Evolutionary conservation across 2,113 vertebrate genomes (phyloP).

Genomic region (Azemiops feae): DNA sequence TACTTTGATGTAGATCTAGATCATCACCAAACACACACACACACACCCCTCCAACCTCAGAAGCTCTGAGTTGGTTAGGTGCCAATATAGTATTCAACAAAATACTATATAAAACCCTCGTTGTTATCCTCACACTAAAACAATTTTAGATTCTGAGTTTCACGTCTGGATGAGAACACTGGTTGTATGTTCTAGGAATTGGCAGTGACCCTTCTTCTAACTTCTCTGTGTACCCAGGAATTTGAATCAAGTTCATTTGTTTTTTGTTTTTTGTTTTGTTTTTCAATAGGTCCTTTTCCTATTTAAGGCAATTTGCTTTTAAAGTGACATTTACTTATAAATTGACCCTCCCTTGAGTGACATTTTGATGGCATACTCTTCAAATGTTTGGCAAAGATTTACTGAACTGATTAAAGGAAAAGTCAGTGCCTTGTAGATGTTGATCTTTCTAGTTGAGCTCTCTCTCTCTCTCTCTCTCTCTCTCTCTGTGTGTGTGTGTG

Average conservation of each 20-base stretch:
- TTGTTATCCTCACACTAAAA: neutral
- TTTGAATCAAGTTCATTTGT: slow-evolving; percentile 19
- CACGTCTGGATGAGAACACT: neutral
- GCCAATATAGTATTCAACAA: neutral
- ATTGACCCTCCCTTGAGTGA: slow-evolving; percentile 67
- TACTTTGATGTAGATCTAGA: neutral
- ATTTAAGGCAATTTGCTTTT: slow-evolving; percentile 65
- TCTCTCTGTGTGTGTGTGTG: neutral
- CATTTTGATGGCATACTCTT: slow-evolving; percentile 68
- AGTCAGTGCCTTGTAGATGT: slow-evolving; percentile 58
- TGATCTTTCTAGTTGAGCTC: slow-evolving; percentile 59
- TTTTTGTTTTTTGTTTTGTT: neutral
- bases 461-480: neutral
- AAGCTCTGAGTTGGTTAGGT: neutral
- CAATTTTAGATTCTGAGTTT: neutral
- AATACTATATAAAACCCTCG: neutral
- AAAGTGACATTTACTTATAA: slow-evolving; percentile 73
- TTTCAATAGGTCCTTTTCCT: slow-evolving; percentile 32
- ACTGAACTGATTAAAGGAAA: slow-evolving; percentile 64
- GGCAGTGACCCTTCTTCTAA: neutral
- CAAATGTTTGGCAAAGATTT: slow-evolving; percentile 70
- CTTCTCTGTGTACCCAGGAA: slow-evolving; percentile 25
- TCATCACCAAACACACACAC: no score
- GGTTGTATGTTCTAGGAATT: neutral
- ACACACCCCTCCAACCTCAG: neutral